Percentiles rank a stretch among this genome's conserved stretches.
These are phyloP conservation scores for Bothrops jararaca DNA, from an alignment of 2,113 vertebrate genomes.

Conservation along the genomic window DNA sequence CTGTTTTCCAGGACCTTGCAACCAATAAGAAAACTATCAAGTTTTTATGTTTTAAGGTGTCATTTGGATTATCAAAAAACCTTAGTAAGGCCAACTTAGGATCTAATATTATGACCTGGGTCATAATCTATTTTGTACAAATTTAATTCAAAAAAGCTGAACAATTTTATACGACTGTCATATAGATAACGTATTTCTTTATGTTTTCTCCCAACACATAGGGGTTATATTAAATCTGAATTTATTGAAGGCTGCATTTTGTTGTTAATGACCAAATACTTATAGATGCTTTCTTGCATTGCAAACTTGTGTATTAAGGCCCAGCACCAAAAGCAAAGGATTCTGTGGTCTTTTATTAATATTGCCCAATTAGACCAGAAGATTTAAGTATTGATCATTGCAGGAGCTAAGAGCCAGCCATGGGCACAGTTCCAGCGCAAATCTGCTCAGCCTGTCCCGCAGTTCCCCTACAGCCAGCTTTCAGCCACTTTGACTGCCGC, in stretches of 20 bases:
- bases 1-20: not conserved
- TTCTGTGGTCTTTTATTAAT: not conserved
- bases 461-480: conserved; percentile 85
- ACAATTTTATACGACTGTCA: not conserved
- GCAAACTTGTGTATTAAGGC: not conserved
- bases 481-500: conserved; percentile 87
- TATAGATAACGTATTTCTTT: not conserved
- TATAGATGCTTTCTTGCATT: not conserved
- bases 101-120: not conserved
- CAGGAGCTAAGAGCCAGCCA: conserved; percentile 87
- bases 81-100: not conserved
- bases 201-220: not conserved
- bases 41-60: not conserved
- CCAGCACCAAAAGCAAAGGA: not conserved
- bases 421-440: conserved; percentile 90
- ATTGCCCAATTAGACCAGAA: too few species aligned
- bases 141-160: not conserved
- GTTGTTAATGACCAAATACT: not conserved
- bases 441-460: conserved; percentile 78
- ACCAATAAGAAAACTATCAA: not conserved
- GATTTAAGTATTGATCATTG: not conserved
- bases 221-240: not conserved
- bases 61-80: not conserved
- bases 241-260: not conserved
- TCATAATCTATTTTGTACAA: not conserved